These are phyloP conservation scores for Neolamprologus falcicula DNA, from an alignment of 2,113 vertebrate genomes.

Conservation along the genomic window DNA sequence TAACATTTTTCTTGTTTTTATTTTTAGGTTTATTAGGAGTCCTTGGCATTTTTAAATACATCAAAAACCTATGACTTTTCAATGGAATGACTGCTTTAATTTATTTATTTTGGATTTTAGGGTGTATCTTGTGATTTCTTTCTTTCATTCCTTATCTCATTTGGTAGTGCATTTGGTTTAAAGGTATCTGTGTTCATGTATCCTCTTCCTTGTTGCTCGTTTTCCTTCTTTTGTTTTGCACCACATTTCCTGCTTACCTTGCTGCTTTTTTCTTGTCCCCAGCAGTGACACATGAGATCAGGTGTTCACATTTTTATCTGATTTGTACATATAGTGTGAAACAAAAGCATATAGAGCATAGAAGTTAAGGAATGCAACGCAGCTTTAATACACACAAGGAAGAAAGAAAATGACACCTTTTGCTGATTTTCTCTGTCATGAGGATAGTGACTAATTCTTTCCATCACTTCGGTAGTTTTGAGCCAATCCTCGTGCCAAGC, in stretches of 20 bases:
- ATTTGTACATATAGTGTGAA: background rate
- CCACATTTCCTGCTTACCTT: background rate
- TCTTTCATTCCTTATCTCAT: background rate
- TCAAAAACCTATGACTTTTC: background rate
- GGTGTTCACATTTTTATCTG: background rate
- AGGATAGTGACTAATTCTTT: slow-evolving; percentile 53
- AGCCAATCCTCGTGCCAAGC: slow-evolving; percentile 70
- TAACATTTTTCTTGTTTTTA: background rate
- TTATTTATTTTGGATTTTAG: background rate
- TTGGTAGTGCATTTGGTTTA: background rate
- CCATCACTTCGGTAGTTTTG: slow-evolving; percentile 49
- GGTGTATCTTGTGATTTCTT: background rate
- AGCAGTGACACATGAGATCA: background rate
- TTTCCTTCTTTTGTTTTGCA: background rate
- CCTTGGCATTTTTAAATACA: background rate
- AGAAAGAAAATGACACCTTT: slow-evolving; percentile 22
- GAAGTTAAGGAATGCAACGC: background rate
- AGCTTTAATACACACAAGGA: background rate
- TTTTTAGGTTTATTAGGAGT: background rate
- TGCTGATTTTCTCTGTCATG: background rate
- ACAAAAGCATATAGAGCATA: background rate
- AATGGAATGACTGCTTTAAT: background rate
- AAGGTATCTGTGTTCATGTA: background rate
- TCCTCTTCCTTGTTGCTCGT: background rate
- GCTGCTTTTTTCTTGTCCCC: background rate